A percentile compares a stretch with the other conserved stretches of the same genome.
Conservation (phyloP, 2,888 invertebrate genomes). For the Syrphus vitripennis region DNA sequence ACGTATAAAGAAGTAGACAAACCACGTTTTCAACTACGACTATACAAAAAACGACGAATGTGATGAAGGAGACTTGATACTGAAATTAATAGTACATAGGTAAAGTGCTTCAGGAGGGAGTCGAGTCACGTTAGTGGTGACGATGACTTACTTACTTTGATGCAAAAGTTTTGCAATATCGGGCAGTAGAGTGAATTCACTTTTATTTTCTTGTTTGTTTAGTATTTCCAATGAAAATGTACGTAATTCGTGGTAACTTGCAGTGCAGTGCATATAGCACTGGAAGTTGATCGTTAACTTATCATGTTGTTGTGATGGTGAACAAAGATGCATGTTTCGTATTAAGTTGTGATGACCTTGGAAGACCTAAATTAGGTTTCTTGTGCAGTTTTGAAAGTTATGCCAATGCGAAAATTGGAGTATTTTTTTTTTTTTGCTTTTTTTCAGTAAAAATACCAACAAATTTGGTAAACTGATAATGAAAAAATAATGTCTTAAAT, state of each 20-base stretch:
- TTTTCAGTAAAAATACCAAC: no score
- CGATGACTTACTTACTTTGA: neutral
- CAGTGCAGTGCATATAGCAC: neutral
- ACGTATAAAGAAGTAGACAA: slow-evolving; percentile 42
- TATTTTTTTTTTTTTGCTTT: no score
- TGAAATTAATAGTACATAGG: neutral
- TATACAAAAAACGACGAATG: neutral
- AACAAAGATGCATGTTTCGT: neutral
- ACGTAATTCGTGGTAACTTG: neutral
- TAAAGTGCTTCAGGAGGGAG: neutral
- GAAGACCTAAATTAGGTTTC: neutral
- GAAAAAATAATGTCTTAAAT: no score
- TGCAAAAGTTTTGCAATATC: slow-evolving; percentile 47
- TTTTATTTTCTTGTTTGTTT: slow-evolving; percentile 10
- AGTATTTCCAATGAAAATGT: neutral
- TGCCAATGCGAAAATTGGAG: no score
- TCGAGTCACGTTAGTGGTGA: neutral
- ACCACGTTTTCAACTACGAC: slow-evolving; percentile 47
- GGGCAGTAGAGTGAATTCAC: slow-evolving; percentile 9
- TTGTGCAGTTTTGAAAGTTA: no score
- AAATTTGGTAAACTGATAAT: no score
- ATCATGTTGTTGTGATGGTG: neutral
- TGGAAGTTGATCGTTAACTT: slow-evolving; percentile 29
- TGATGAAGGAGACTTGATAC: neutral
- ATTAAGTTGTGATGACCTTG: neutral